These are phyloP conservation scores for Agonopterix arenella DNA, from an alignment of 2,888 invertebrate species.

Conservation along the genomic window DNA sequence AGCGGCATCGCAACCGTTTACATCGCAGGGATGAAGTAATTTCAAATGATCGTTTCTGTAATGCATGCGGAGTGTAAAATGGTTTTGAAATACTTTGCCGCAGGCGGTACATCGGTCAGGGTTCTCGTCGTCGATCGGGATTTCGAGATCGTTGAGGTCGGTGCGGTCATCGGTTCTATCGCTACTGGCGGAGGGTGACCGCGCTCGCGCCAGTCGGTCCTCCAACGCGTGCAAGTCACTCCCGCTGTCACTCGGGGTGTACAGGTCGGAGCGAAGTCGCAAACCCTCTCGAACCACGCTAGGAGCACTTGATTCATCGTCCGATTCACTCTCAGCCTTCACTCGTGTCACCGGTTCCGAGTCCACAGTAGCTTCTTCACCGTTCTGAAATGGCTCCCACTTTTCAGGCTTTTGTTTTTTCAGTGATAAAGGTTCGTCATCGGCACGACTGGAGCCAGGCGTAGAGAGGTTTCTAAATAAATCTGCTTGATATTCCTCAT, in stretches of 20 bases:
- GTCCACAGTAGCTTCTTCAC: constrained; percentile 56
- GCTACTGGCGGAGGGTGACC: constrained; percentile 64
- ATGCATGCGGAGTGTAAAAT: constrained; percentile 92
- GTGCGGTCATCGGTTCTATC: constrained; percentile 58
- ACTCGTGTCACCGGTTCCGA: constrained; percentile 57
- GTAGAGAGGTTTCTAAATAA: constrained; percentile 64
- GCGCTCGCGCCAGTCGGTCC: constrained; percentile 70
- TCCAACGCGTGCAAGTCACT: constrained; percentile 71
- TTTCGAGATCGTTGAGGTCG: constrained; percentile 79
- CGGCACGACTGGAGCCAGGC: constrained; percentile 53
- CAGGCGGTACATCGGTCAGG: constrained; percentile 91
- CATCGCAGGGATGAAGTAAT: constrained; percentile 91
- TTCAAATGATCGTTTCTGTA: constrained; percentile 94
- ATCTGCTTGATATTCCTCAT: constrained; percentile 64
- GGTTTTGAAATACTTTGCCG: constrained; percentile 93
- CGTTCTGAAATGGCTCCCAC: constrained; percentile 66
- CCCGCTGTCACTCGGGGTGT: constrained; percentile 72
- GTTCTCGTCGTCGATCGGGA: constrained; percentile 92
- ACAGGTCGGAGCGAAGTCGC: constrained; percentile 60
- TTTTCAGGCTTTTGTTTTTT: constrained; percentile 69
- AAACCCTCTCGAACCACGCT: constrained; percentile 69
- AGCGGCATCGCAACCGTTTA: constrained; percentile 93
- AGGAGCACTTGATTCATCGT: constrained; percentile 67
- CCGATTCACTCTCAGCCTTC: constrained; percentile 72
- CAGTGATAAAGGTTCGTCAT: constrained; percentile 63